Percentiles rank a stretch among this genome's conserved stretches.
phyloP scores from a whole-genome alignment of 1,140 invertebrate species.

The Zaprionus capensis region DNA sequence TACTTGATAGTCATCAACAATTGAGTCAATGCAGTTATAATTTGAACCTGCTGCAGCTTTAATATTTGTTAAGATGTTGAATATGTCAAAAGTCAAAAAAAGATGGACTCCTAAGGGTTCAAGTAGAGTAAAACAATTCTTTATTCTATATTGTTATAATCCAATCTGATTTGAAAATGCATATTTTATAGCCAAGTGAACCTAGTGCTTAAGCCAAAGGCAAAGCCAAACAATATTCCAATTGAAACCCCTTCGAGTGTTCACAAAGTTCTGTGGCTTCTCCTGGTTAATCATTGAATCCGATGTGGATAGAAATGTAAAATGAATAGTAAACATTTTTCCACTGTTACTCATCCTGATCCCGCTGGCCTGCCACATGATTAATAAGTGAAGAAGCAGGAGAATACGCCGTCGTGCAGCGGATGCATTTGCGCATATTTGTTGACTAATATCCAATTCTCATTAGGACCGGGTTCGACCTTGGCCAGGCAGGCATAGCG shows the following conservation, averaged over 20 bases:
- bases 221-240: no score
- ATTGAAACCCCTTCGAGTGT: not conserved
- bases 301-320: not conserved
- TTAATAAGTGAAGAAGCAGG: not conserved
- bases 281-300: not conserved
- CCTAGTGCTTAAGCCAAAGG: not conserved
- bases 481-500: constrained; percentile 9
- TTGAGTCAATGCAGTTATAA: no score
- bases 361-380: not conserved
- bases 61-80: no score
- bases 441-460: constrained; percentile 56
- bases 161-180: not conserved
- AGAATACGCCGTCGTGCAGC: not conserved
- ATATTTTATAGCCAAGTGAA: not conserved
- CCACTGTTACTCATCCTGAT: not conserved
- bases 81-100: no score
- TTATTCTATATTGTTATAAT: no score
- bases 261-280: not conserved
- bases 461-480: constrained; percentile 44
- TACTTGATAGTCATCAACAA: no score
- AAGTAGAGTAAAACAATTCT: no score
- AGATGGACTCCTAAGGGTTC: no score
- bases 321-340: not conserved
- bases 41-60: no score
- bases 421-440: constrained; percentile 34